Evolutionary conservation across 2,888 invertebrate genomes (phyloP).

Genomic region (Epicampocera succincta): DNA sequence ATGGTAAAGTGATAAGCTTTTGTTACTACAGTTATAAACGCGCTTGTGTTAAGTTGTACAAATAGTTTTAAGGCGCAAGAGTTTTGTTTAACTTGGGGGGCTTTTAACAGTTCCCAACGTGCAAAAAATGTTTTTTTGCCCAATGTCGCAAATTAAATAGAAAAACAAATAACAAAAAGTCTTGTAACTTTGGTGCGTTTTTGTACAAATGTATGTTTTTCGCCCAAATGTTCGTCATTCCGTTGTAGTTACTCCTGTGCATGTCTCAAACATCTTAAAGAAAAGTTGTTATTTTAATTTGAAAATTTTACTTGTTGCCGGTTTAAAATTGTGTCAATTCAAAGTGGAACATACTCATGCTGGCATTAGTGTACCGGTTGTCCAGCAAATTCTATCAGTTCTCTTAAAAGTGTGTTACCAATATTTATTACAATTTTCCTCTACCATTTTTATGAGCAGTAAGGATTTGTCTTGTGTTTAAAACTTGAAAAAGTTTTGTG

Average conservation of each 20-base stretch:
- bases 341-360: conserved; percentile 63
- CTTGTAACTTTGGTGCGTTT: conserved; percentile 25
- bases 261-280: conserved; percentile 20
- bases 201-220: not conserved
- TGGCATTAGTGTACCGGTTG: conserved; percentile 60
- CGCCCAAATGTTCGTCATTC: conserved; percentile 3
- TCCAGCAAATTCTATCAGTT: conserved; percentile 39
- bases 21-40: conserved; percentile 68
- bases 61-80: conserved; percentile 50
- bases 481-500: conserved; percentile 23
- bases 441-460: conserved; percentile 10
- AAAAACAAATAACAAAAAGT: conserved; percentile 5
- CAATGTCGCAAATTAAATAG: not conserved
- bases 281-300: conserved; percentile 20
- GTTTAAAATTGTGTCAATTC: conserved; percentile 68
- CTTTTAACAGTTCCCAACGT: conserved; percentile 12
- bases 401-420: conserved; percentile 66
- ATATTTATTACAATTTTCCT: conserved; percentile 51
- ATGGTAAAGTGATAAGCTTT: conserved; percentile 64
- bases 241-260: conserved; percentile 53
- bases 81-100: not conserved
- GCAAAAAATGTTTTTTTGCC: conserved; percentile 9
- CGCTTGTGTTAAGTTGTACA: conserved; percentile 63
- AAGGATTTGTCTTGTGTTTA: conserved; percentile 15
- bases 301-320: conserved; percentile 51